Percentiles rank a stretch among this genome's conserved stretches.
Evolutionary conservation across 1,140 invertebrate genomes (phyloP).

Genomic region (Sycophaga agraensis): DNA sequence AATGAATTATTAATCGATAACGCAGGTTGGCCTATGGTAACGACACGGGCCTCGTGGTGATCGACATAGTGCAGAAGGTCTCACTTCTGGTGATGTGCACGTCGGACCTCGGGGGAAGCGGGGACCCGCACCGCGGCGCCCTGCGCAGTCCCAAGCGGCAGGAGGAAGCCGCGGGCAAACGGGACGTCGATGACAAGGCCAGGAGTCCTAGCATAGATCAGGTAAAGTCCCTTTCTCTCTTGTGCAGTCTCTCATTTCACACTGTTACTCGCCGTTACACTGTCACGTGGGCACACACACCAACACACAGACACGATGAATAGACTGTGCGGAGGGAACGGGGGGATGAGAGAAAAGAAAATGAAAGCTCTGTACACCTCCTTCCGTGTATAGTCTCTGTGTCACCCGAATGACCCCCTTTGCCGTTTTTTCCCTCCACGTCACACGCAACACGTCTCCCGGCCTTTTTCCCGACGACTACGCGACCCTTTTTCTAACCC

Average conservation of each 20-base stretch:
- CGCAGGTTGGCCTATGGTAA: conserved; percentile 93
- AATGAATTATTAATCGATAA: no score
- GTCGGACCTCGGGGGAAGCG: conserved; percentile 83
- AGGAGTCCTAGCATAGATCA: conserved; percentile 89
- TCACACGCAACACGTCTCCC: not conserved
- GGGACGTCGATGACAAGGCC: conserved; percentile 67
- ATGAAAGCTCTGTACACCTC: conserved; percentile 11
- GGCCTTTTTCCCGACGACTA: not conserved
- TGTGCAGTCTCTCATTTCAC: not conserved
- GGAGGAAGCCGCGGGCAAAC: conserved; percentile 45
- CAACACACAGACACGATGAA: not conserved
- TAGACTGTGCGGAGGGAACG: no score
- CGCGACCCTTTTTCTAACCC: not conserved
- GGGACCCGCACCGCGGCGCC: conserved; percentile 84
- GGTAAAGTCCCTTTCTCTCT: conserved; percentile 63
- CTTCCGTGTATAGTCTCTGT: not conserved
- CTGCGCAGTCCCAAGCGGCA: conserved; percentile 79
- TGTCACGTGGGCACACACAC: not conserved
- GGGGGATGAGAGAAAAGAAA: no score
- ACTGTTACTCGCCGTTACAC: not conserved
- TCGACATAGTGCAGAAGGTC: conserved; percentile 91
- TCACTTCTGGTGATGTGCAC: conserved; percentile 83
- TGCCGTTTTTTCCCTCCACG: not conserved
- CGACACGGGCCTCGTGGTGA: conserved; percentile 89
- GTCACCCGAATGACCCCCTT: conserved; percentile 12